Percentiles rank a stretch among this genome's conserved stretches.
These are phyloP conservation scores for Hylaea fasciaria DNA, from an alignment of 2,888 invertebrate species.

Conservation along the genomic window DNA sequence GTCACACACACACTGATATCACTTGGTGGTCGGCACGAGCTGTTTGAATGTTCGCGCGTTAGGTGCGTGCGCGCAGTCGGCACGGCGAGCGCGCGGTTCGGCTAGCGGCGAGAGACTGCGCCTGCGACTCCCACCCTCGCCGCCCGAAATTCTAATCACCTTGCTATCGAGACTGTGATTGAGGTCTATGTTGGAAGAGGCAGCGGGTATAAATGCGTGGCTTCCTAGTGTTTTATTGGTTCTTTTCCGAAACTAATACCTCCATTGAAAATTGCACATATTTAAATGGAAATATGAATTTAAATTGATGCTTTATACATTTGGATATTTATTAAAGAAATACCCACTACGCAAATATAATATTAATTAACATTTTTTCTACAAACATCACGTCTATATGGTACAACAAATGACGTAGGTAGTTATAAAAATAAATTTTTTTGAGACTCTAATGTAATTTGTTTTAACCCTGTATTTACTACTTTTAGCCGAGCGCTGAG, in stretches of 20 bases:
- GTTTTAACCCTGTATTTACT: too few species aligned
- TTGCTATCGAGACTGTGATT: conserved; percentile 76
- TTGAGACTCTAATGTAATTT: too few species aligned
- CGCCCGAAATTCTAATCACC: conserved; percentile 81
- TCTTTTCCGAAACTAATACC: not conserved
- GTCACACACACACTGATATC: conserved; percentile 75
- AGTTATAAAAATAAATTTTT: too few species aligned
- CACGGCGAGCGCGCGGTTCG: conserved; percentile 72
- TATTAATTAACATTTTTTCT: too few species aligned
- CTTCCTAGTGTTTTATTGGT: not conserved
- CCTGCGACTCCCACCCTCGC: conserved; percentile 70
- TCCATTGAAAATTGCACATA: too few species aligned
- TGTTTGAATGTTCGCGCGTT: conserved; percentile 65
- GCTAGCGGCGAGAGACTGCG: conserved; percentile 81
- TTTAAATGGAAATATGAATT: too few species aligned
- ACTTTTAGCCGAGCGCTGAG: not conserved
- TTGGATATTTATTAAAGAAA: too few species aligned
- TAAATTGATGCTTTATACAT: too few species aligned
- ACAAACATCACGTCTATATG: too few species aligned
- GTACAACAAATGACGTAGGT: too few species aligned
- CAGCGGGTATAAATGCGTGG: conserved; percentile 51
- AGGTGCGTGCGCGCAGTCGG: conserved; percentile 58
- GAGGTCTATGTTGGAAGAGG: conserved; percentile 53
- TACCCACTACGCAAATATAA: too few species aligned
- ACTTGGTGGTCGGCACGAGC: conserved; percentile 64